Evolutionary conservation across 37 sponge, comb jelly and placozoan genomes (phyloP).

Genomic region (Oopsacas minuta): DNA sequence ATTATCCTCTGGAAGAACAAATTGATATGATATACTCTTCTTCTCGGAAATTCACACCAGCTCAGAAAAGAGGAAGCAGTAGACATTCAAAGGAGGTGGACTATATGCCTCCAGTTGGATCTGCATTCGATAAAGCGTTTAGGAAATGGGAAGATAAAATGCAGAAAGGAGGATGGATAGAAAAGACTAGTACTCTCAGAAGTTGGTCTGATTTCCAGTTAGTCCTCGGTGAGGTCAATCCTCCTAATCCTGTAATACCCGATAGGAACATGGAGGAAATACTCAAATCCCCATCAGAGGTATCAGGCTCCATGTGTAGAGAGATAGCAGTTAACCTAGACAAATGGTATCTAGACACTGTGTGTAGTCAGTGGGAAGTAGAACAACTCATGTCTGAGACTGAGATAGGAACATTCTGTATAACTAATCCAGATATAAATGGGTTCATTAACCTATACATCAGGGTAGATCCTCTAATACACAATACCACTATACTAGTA

Average conservation of each 20-base stretch:
- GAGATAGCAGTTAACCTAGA: neutral
- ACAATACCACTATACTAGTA: neutral
- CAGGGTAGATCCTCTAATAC: neutral
- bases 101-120: neutral
- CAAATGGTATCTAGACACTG: neutral
- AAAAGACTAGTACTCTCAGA: neutral
- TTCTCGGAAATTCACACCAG: neutral
- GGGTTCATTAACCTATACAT: neutral
- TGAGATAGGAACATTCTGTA: neutral
- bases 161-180: conserved; percentile 7
- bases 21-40: neutral
- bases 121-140: neutral
- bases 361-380: conserved; percentile 1
- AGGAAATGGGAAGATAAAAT: neutral
- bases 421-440: neutral
- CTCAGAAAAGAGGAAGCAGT: neutral
- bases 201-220: neutral
- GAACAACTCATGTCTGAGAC: neutral
- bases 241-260: neutral
- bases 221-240: neutral
- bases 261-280: neutral
- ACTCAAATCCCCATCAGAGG: neutral
- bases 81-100: neutral
- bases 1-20: neutral
- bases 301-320: neutral